phyloP scores from a whole-genome alignment of 2,113 vertebrate genomes.

The Atherinomorus stipes region DNA sequence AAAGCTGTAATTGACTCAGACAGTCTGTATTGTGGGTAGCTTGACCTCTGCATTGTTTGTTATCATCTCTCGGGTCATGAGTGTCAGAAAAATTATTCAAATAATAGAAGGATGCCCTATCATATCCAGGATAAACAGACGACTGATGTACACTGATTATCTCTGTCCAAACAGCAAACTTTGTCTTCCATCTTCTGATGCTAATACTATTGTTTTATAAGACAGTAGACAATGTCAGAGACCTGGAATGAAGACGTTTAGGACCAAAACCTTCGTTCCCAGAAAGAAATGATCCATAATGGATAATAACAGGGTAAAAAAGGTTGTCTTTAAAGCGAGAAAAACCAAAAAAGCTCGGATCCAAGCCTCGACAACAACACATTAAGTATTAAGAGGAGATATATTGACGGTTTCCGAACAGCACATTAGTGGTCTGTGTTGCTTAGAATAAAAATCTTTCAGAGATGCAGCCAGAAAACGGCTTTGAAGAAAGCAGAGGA shows the following conservation, averaged over 20 bases:
- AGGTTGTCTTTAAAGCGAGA: too few species aligned
- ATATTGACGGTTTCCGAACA: too few species aligned
- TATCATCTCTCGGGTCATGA: not conserved
- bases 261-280: not conserved
- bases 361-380: too few species aligned
- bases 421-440: too few species aligned
- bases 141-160: conserved; percentile 21
- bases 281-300: not conserved
- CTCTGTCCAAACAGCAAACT: conserved; percentile 5
- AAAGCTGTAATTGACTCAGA: not conserved
- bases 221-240: not conserved
- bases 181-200: not conserved
- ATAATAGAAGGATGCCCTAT: not conserved
- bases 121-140: not conserved
- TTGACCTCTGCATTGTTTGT: conserved; percentile 5
- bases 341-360: too few species aligned
- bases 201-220: not conserved
- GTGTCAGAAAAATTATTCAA: not conserved
- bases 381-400: too few species aligned
- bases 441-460: too few species aligned
- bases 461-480: too few species aligned
- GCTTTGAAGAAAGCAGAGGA: too few species aligned
- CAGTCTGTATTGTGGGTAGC: not conserved
- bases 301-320: too few species aligned
- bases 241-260: not conserved